These are phyloP conservation scores for Sycophila texana DNA, from an alignment of 2,888 invertebrate species.

Conservation along the genomic window DNA sequence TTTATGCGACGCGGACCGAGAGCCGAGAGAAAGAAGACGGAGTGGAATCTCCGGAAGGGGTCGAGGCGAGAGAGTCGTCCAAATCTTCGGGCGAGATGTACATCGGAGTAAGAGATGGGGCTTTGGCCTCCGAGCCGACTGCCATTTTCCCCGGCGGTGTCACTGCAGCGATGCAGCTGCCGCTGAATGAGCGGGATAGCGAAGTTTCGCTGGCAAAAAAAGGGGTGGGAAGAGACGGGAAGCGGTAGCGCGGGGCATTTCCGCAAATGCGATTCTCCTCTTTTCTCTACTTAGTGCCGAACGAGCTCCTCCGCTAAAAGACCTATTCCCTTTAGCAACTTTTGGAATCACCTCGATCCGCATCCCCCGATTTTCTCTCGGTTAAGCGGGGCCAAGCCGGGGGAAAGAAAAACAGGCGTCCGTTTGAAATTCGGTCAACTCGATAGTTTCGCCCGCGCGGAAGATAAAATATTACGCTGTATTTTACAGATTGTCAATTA, in stretches of 20 bases:
- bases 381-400: neutral
- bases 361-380: neutral
- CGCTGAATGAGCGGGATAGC: neutral
- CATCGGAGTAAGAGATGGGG: neutral
- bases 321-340: conserved; percentile 27
- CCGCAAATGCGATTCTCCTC: conserved; percentile 39
- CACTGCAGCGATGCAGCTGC: neutral
- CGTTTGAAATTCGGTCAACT: conserved; percentile 4
- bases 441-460: no score
- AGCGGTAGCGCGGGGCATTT: conserved; percentile 1
- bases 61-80: conserved; percentile 23
- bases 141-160: neutral
- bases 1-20: neutral
- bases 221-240: neutral
- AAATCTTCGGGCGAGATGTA: conserved; percentile 19
- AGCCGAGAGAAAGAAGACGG: conserved; percentile 24
- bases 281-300: conserved; percentile 47
- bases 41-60: neutral
- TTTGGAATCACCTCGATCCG: conserved; percentile 23
- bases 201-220: conserved; percentile 29
- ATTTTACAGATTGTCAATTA: no score
- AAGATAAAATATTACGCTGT: no score
- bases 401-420: conserved; percentile 10
- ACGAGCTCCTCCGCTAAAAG: conserved; percentile 27
- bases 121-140: conserved; percentile 5